These are phyloP conservation scores for Oligia latruncula DNA, from an alignment of 2,888 invertebrate genomes.

Conservation along the genomic window DNA sequence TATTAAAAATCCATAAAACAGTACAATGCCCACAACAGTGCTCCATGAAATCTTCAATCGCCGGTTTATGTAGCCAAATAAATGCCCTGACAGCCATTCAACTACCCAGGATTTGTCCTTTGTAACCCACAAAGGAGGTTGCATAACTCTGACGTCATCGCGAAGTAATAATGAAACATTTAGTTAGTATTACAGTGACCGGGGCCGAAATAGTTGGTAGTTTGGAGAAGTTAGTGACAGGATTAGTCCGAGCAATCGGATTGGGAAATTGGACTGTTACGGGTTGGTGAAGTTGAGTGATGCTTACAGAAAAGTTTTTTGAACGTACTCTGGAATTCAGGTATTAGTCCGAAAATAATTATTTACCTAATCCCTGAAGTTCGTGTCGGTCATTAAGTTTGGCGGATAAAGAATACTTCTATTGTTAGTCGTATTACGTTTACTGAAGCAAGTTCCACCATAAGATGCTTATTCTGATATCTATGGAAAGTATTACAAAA, in stretches of 20 bases:
- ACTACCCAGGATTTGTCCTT: conserved; percentile 38
- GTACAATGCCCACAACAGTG: conserved; percentile 19
- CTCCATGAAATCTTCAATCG: conserved; percentile 31
- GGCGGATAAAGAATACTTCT: neutral
- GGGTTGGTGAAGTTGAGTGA: conserved; percentile 2
- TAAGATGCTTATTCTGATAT: neutral
- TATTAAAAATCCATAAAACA: conserved; percentile 2
- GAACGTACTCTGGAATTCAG: neutral
- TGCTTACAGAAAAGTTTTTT: neutral
- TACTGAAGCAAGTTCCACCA: neutral
- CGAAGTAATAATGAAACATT: conserved; percentile 53
- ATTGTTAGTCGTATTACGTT: neutral
- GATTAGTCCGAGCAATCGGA: conserved; percentile 10
- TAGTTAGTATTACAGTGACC: conserved; percentile 39
- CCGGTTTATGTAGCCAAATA: conserved; percentile 32
- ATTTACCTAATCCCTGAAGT: neutral
- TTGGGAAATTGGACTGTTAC: conserved; percentile 26
- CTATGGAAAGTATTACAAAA: neutral
- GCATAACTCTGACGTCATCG: conserved; percentile 45
- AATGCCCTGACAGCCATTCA: conserved; percentile 34
- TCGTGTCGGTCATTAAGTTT: neutral
- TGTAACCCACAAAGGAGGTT: conserved; percentile 30
- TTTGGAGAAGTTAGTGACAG: conserved; percentile 35
- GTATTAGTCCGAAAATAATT: neutral
- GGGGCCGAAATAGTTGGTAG: conserved; percentile 20